These are phyloP conservation scores for Branchinecta sandiegonensis DNA, from an alignment of 2,888 invertebrate genomes.

Conservation along the genomic window DNA sequence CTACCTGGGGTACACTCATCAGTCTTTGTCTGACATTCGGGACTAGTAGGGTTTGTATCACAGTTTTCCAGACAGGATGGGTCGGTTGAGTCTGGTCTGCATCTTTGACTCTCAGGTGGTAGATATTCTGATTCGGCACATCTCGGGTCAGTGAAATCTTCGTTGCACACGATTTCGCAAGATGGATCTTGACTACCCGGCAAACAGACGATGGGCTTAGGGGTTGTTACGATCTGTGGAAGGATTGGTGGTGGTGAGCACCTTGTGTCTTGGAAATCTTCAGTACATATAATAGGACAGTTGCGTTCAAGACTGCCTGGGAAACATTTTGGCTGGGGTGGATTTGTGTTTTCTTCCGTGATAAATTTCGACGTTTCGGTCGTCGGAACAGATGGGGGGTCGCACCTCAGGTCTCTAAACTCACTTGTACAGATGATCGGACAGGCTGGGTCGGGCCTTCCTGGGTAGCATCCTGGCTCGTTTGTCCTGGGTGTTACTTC, in stretches of 20 bases:
- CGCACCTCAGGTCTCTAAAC: not conserved
- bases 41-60: not conserved
- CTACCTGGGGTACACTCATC: constrained; percentile 23
- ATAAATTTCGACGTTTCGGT: not conserved
- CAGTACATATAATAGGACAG: not conserved
- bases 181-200: constrained; percentile 21
- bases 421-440: not conserved
- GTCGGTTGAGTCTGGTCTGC: not conserved
- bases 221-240: not conserved
- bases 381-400: too few species aligned
- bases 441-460: not conserved
- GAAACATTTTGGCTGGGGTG: not conserved
- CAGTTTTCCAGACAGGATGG: not conserved
- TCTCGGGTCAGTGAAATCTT: not conserved
- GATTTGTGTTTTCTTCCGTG: not conserved
- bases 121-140: not conserved
- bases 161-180: constrained; percentile 17
- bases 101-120: not conserved
- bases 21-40: not conserved
- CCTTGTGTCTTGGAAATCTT: not conserved
- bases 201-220: not conserved
- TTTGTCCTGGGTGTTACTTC: not conserved
- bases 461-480: not conserved
- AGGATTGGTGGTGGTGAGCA: not conserved
- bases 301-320: not conserved